A percentile compares a stretch with the other conserved stretches of the same genome.
These are phyloP conservation scores for Euwallacea fornicatus DNA, from an alignment of 1,140 invertebrate genomes.

Conservation along the genomic window DNA sequence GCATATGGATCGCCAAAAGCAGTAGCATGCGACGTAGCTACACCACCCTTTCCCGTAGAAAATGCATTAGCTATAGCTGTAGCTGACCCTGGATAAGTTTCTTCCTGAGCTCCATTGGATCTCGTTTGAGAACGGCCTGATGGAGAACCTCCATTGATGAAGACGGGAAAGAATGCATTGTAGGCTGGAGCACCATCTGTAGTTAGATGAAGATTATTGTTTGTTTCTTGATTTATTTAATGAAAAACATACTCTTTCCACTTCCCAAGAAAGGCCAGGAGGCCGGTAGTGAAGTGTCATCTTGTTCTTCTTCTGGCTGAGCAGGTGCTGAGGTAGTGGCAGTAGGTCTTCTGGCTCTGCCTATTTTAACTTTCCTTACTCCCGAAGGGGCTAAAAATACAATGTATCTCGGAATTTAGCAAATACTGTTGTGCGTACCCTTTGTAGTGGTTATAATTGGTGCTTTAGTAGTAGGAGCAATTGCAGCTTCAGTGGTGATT, in stretches of 20 bases:
- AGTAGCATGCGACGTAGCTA: conserved; percentile 67
- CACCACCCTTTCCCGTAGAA: conserved; percentile 37
- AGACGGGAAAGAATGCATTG: conserved; percentile 65
- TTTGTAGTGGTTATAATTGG: background rate
- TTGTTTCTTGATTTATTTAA: background rate
- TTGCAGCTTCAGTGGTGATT: conserved; percentile 20
- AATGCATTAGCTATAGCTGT: conserved; percentile 47
- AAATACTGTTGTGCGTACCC: conserved; percentile 2
- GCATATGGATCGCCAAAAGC: conserved; percentile 62
- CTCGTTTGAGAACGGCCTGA: conserved; percentile 50
- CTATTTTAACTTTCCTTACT: conserved; percentile 17
- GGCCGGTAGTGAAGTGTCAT: conserved; percentile 42
- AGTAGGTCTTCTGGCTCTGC: conserved; percentile 23
- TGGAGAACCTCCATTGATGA: conserved; percentile 57
- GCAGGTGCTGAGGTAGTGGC: background rate
- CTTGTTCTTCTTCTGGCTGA: conserved; percentile 39
- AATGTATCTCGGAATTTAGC: no score
- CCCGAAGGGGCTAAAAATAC: conserved; percentile 7
- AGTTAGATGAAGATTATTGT: conserved; percentile 28
- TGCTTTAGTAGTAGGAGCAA: conserved; percentile 1
- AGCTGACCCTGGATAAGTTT: conserved; percentile 70
- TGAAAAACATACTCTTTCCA: conserved; percentile 24
- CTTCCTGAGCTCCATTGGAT: conserved; percentile 54
- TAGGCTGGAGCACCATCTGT: conserved; percentile 45
- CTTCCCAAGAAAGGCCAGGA: conserved; percentile 46